Base-by-base conservation (phyloP, 23 tunicate species). In the Clavelina lepadiformis region DNA sequence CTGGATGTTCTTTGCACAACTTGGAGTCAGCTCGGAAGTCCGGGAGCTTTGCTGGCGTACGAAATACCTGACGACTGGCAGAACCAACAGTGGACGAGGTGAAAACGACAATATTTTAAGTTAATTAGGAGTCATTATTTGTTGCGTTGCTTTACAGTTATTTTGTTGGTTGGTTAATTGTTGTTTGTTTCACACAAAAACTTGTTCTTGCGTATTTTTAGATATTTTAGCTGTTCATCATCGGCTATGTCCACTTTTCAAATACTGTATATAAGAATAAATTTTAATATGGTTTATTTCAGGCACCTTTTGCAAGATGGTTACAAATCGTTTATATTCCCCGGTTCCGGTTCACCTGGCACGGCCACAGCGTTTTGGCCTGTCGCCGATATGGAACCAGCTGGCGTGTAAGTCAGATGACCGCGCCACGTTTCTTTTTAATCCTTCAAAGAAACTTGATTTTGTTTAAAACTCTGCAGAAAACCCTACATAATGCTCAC, bases 61-160 rank as follows among this genome's bases (percentile, higher is more conserved):
- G 95, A 89, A 38, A 81, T 89, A 46, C 97, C 97, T 2, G 68
- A 73, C n/a, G 73, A 89, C 32, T 89, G 97, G 97, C 82, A 85
- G 37, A 66, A 58, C 59, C 68, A 45, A 3, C 38, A 68, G 2
- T 89, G 97, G 97, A 63, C 61, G 11, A 70, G 78, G 97, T 81
- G 29, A 3, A 66, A 23, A 41, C 49, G 19, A 11, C 6, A 13
- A 53, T 13, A 18, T 53, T 53, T 11, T n/a, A n/a, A n/a, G n/a
- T n/a, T n/a, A n/a, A n/a, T n/a, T n/a, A n/a, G n/a, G n/a, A n/a
- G n/a, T n/a, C n/a, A n/a, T n/a, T n/a, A n/a, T n/a, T n/a, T n/a
- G n/a, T n/a, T n/a, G n/a, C n/a, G n/a, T n/a, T n/a, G n/a, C n/a
- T n/a, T n/a, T n/a, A n/a, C n/a, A n/a, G n/a, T n/a, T n/a, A n/a